phyloP scores from a whole-genome alignment of 2,797 vertebrate genomes.

The Denticeps clupeoides region DNA sequence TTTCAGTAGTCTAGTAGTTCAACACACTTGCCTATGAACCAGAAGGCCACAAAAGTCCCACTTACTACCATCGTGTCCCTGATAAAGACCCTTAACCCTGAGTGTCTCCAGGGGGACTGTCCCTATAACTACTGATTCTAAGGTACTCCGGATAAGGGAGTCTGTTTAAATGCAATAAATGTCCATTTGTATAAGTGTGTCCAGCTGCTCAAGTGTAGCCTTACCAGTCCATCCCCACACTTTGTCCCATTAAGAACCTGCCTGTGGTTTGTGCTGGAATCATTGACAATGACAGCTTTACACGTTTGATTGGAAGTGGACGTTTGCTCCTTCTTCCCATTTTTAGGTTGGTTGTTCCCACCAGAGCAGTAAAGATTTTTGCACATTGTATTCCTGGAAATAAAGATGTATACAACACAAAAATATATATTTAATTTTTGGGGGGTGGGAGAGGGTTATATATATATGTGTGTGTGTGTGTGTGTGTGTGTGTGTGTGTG shows the following conservation, averaged over 20 bases:
- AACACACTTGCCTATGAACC: no score
- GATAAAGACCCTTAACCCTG: no score
- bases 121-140: no score
- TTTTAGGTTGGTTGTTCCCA: slow-evolving; percentile 35
- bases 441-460: no score
- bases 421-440: slow-evolving; percentile 10
- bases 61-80: no score
- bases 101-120: no score
- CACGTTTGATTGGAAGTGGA: slow-evolving; percentile 24
- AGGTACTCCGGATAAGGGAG: no score
- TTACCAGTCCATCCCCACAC: slow-evolving; percentile 54
- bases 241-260: slow-evolving; percentile 59
- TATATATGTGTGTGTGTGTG: no score
- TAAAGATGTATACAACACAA: slow-evolving; percentile 14
- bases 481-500: no score
- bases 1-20: no score
- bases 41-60: no score
- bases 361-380: slow-evolving; percentile 59
- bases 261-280: slow-evolving; percentile 20
- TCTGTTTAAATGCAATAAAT: neutral
- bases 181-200: neutral
- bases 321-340: slow-evolving; percentile 28
- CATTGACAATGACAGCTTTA: slow-evolving; percentile 38
- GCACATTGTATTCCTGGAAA: slow-evolving; percentile 41
- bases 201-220: neutral